Evolutionary conservation across 2,113 vertebrate species (phyloP), one percentile per base, ranked within the genome.

Genomic region (Lipophrys pholis): DNA sequence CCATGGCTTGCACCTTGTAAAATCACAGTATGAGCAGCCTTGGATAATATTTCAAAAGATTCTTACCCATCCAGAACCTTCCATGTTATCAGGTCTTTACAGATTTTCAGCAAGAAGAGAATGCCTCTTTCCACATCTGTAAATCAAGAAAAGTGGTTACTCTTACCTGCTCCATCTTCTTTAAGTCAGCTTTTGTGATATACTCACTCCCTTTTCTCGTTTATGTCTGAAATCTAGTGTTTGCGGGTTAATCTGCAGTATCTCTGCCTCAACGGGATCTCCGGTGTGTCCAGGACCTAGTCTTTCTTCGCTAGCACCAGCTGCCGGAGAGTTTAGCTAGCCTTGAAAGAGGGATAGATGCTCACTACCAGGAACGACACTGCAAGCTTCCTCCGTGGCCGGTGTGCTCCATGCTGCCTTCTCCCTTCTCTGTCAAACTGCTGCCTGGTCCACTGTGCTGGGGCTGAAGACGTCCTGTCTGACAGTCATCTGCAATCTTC

Each of bases 41-140:
- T 74, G 36, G 63, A 81, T 66, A 88, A 90, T 89, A 90, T 91
- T 87, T 90, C 80, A 84, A 90, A 89, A 86, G 82, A 87, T 76
- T 93, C 96, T 98, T 97, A 99, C 96, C 97, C 95, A 96, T 95
- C 94, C 95, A 97, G 95, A 95, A 95, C 94, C 93, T 94, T 95
- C 94, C 93, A 90, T 93, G 88, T 94, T 94, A 95, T 95, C 93
- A 94, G 93, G 92, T 95, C 94, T 94, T 95, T 94, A 95, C 94
- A 95, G 95, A 95, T 93, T 96, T 94, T 95, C 95, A 90, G 93
- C 93, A 95, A 94, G 93, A 93, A 90, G 94, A 94, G 92, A 94
- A 88, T 84, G 89, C 93, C 94, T 95, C 95, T 94, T 95, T 95
- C 94, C 94, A 93, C 93, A 97, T 97, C 97, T 99, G 97, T 92